phyloP scores from a whole-genome alignment of 2,113 vertebrate species.

The Campylomormyrus numenius region DNA sequence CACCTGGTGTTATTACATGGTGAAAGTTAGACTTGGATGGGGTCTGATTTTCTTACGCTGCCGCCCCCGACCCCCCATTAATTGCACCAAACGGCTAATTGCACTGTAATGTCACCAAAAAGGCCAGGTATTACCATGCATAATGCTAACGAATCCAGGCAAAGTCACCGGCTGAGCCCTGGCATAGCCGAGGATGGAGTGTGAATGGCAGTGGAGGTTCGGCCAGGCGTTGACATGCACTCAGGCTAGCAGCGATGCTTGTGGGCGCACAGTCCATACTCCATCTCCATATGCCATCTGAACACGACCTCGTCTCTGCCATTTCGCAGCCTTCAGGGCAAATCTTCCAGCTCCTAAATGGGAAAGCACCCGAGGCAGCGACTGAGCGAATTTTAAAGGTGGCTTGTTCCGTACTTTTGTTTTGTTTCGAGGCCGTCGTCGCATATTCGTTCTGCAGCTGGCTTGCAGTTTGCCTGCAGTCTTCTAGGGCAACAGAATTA shows the following conservation, averaged over 20 bases:
- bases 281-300: slow-evolving; percentile 46
- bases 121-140: background rate
- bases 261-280: slow-evolving; percentile 15
- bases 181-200: background rate
- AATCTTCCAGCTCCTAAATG: slow-evolving; percentile 67
- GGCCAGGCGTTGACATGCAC: slow-evolving; percentile 2
- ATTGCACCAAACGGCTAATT: background rate
- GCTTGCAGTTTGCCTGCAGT: slow-evolving; percentile 28
- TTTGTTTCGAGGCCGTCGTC: background rate
- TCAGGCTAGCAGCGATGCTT: background rate
- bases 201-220: slow-evolving; percentile 53
- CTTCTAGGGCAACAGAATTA: slow-evolving; percentile 34
- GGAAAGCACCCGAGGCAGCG: slow-evolving; percentile 73
- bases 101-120: background rate
- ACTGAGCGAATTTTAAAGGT: slow-evolving; percentile 64
- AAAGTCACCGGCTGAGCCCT: background rate
- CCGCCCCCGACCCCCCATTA: background rate
- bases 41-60: background rate
- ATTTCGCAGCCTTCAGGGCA: slow-evolving; percentile 56
- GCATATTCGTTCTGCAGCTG: background rate
- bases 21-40: background rate
- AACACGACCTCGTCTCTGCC: slow-evolving; percentile 53
- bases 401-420: slow-evolving; percentile 20
- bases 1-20: background rate
- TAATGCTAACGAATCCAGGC: background rate